phyloP scores from a whole-genome alignment of 2,888 invertebrate species.

The Papilio demoleus region DNA sequence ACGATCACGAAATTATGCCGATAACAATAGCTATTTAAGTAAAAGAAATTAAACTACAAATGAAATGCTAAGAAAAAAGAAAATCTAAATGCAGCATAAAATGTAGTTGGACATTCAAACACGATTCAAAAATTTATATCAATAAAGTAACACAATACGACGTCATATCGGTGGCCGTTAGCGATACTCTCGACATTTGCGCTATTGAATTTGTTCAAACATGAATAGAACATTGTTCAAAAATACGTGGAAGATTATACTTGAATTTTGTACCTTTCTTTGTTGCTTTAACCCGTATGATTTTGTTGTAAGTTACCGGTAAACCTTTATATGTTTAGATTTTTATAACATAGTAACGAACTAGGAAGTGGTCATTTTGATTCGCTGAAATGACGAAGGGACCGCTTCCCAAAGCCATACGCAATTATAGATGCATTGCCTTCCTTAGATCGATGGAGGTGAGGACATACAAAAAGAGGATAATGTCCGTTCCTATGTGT shows the following conservation, averaged over 20 bases:
- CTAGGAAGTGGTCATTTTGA: too few relatives aligned
- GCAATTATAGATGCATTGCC: too few relatives aligned
- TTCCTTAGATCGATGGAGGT: too few relatives aligned
- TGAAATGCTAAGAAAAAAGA: not conserved
- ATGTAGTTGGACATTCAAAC: slow-evolving; percentile 14
- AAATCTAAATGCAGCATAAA: slow-evolving; percentile 11
- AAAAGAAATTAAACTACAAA: not conserved
- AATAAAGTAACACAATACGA: slow-evolving; percentile 49
- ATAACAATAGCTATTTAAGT: too few relatives aligned
- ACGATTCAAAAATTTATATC: slow-evolving; percentile 32
- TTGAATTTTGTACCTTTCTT: slow-evolving; percentile 29
- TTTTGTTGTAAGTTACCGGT: not conserved
- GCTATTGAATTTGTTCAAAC: slow-evolving; percentile 58
- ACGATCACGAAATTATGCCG: too few relatives aligned
- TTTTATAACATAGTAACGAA: too few relatives aligned
- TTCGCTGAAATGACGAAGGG: too few relatives aligned
- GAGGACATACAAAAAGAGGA: too few relatives aligned
- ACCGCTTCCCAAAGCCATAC: too few relatives aligned
- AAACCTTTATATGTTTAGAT: too few relatives aligned
- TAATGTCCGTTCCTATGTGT: too few relatives aligned
- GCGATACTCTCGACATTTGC: slow-evolving; percentile 55
- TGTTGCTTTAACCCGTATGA: slow-evolving; percentile 10
- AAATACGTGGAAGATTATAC: slow-evolving; percentile 38
- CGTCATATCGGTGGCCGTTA: slow-evolving; percentile 48
- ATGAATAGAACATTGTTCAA: slow-evolving; percentile 47